Conservation (phyloP, 2,113 vertebrate species). For the Tapirus terrestris region DNA sequence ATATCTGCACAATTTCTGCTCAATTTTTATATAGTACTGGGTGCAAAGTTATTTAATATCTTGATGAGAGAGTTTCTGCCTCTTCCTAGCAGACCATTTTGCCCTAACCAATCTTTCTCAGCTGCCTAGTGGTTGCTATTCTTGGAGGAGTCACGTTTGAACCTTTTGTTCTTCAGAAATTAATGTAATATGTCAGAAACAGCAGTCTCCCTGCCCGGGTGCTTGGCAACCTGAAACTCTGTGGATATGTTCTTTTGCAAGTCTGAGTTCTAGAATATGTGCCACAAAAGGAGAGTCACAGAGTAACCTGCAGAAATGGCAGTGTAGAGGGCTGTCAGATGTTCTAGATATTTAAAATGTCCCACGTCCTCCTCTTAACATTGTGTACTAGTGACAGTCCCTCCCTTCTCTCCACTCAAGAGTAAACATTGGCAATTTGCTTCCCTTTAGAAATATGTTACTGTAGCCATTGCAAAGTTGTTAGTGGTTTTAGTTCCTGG, state of each 20-base stretch:
- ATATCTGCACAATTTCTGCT: background rate
- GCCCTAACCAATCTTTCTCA: background rate
- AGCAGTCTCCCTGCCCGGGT: conserved; percentile 48
- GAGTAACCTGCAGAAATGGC: background rate
- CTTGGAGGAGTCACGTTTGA: background rate
- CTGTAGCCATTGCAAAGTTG: conserved; percentile 31
- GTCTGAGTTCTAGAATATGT: background rate
- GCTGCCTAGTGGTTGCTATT: conserved; percentile 31
- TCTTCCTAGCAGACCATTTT: conserved; percentile 23
- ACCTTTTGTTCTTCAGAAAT: conserved; percentile 65
- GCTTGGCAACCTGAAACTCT: conserved; percentile 53
- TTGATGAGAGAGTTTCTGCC: background rate
- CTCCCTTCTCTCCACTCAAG: background rate
- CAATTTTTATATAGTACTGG: background rate
- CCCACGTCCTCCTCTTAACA: too few species aligned
- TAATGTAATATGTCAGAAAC: conserved; percentile 45
- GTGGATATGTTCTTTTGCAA: background rate
- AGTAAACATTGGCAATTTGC: background rate
- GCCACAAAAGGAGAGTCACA: background rate
- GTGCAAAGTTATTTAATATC: background rate
- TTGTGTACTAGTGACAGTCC: background rate
- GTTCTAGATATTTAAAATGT: conserved; percentile 2
- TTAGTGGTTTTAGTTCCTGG: conserved; percentile 46
- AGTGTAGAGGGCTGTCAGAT: background rate
- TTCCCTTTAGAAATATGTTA: conserved; percentile 50